These are phyloP conservation scores for Malaclemys terrapin DNA, from an alignment of 2,113 vertebrate species.

Conservation along the genomic window DNA sequence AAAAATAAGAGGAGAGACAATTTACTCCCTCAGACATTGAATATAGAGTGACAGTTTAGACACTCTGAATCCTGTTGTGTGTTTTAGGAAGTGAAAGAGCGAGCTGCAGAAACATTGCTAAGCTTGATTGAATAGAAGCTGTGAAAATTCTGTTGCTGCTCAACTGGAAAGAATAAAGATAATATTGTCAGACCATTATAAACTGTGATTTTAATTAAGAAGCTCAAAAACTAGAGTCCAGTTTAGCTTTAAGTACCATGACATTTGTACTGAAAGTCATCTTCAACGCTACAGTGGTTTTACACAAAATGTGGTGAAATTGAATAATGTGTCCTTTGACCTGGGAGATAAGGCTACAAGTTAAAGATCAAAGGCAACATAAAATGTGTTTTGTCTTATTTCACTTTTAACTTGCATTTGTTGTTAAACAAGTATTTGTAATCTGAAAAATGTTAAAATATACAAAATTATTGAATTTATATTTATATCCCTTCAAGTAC, in stretches of 20 bases:
- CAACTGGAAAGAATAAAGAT: constrained; percentile 85
- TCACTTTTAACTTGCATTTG: constrained; percentile 75
- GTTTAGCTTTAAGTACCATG: constrained; percentile 88
- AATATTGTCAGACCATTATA: constrained; percentile 85
- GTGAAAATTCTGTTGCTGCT: constrained; percentile 82
- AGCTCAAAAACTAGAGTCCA: constrained; percentile 84
- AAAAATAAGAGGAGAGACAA: constrained; percentile 26
- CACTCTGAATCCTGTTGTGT: constrained; percentile 70
- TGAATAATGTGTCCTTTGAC: constrained; percentile 86
- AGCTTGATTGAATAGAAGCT: constrained; percentile 84
- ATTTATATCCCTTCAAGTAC: constrained; percentile 24
- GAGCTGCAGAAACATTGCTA: constrained; percentile 69
- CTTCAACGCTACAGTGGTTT: constrained; percentile 86
- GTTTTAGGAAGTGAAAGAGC: constrained; percentile 75
- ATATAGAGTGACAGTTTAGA: constrained; percentile 62
- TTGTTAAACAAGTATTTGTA: constrained; percentile 64
- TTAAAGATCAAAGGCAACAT: constrained; percentile 86
- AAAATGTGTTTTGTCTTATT: constrained; percentile 79
- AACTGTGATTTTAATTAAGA: constrained; percentile 88
- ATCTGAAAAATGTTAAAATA: constrained; percentile 48
- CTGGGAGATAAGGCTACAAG: constrained; percentile 85
- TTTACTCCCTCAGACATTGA: constrained; percentile 63
- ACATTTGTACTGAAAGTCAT: constrained; percentile 89
- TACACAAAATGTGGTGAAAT: constrained; percentile 89
- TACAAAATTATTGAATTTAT: constrained; percentile 16